phyloP scores from a whole-genome alignment of 2,888 invertebrate genomes.

The Cheilosia impressa region DNA sequence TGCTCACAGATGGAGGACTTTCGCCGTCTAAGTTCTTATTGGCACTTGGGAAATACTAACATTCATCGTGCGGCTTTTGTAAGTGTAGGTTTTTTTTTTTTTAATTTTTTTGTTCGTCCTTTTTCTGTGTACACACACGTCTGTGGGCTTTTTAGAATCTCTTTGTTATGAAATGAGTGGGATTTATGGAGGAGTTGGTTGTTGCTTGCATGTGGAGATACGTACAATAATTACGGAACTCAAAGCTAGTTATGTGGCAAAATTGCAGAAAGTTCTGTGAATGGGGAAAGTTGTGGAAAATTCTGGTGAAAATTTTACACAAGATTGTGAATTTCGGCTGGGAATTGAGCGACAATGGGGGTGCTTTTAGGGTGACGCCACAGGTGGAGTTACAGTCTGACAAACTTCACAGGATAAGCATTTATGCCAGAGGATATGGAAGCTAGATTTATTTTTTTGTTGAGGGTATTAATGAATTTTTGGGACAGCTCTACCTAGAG shows the following conservation, averaged over 20 bases:
- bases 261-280: neutral
- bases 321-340: slow-evolving; percentile 7
- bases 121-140: slow-evolving; percentile 1
- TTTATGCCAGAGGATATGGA: too few species aligned
- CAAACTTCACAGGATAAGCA: neutral
- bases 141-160: slow-evolving; percentile 54
- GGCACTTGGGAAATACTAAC: slow-evolving; percentile 70
- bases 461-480: too few species aligned
- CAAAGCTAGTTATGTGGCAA: slow-evolving; percentile 20
- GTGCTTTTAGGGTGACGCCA: neutral
- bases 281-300: slow-evolving; percentile 29
- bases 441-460: too few species aligned
- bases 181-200: slow-evolving; percentile 27
- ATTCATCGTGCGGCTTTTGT: slow-evolving; percentile 63
- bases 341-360: neutral
- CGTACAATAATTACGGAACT: slow-evolving; percentile 29
- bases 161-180: slow-evolving; percentile 61
- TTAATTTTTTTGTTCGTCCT: slow-evolving; percentile 9
- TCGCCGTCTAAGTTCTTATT: slow-evolving; percentile 57
- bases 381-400: too few species aligned
- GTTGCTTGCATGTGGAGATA: slow-evolving; percentile 24
- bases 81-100: slow-evolving; percentile 17
- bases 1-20: slow-evolving; percentile 51
- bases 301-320: slow-evolving; percentile 32
- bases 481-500: too few species aligned